Base-by-base conservation (phyloP, 2,113 vertebrate species). In the Lycaon pictus region DNA sequence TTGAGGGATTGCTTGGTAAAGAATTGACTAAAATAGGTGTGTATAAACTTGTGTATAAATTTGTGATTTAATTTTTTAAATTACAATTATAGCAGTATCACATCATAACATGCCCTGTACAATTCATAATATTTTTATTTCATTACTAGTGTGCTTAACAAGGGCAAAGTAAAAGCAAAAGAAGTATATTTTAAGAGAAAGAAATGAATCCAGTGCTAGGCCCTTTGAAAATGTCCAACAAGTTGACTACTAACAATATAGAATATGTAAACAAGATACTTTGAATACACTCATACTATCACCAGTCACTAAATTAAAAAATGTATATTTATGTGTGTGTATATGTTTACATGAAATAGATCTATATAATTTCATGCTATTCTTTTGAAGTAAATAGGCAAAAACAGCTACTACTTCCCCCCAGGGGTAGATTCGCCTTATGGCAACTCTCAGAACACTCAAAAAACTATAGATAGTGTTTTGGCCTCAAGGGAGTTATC, bases 161-260 rank as follows among this genome's bases (percentile, higher is more conserved):
- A 96, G 32, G 92, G 9, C 69, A 96, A 96, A 97, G 55, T 85
- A 88, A 92, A 95, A 90, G 32, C 35, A 92, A 29, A 92, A 88
- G 53, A 96, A 87, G 19, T 88, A 6, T 90, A 88, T 95, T 93
- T 83, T 55, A 92, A 94, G 74, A 81, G 65, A 95, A 95, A 63
- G 55, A 62, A 90, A 77, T 93, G 2, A 93, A 63, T 74, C 58
- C 5, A 83, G 9, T 43, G 58, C 25, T 94, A 88, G 79, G 7
- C 48, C 81, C 19, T 93, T 65, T 84, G 81, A 97, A 90, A 23
- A 56, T 92, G 25, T 43, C 23, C 17, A 88, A 88, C 25, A 92
- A 84, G 37, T 95, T 96, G 62, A 79, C 67, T 63, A 6, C 53
- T 96, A 20, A 80, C 25, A 91, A 0, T 87, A 82, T 43, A 94